Evolutionary conservation across 2,888 invertebrate genomes (phyloP).

Genomic region (Scaptomyza caliginosa): DNA sequence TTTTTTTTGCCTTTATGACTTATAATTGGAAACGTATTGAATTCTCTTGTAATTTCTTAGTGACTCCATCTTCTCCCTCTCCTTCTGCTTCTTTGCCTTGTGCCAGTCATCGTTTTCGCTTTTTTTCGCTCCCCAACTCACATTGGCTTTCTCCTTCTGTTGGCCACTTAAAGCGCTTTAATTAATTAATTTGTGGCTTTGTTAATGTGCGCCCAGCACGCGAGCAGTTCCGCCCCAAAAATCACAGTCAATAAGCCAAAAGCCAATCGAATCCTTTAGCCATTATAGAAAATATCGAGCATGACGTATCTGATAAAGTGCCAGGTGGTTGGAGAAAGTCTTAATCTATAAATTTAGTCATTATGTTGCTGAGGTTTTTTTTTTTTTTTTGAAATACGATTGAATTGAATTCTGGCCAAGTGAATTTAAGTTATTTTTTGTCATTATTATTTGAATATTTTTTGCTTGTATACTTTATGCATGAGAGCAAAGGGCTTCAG

Average conservation of each 20-base stretch:
- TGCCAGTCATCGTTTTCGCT: constrained; percentile 2
- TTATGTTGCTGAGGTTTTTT: constrained; percentile 19
- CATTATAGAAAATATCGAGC: constrained; percentile 18
- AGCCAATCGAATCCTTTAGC: constrained; percentile 57
- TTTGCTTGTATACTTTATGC: neutral
- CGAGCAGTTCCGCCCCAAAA: constrained; percentile 44
- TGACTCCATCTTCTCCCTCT: neutral
- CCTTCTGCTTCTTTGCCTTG: neutral
- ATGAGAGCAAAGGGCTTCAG: neutral
- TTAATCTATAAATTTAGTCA: constrained; percentile 46
- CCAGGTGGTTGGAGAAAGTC: neutral
- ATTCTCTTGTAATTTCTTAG: constrained; percentile 45
- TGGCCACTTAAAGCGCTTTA: constrained; percentile 64
- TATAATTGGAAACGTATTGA: constrained; percentile 49
- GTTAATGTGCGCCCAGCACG: constrained; percentile 63
- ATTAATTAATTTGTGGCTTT: constrained; percentile 74
- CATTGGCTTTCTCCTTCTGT: neutral
- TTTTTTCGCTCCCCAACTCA: neutral
- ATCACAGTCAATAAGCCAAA: constrained; percentile 43
- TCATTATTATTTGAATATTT: too few relatives aligned
- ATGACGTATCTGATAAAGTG: constrained; percentile 18
- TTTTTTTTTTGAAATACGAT: neutral
- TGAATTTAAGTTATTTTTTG: too few relatives aligned
- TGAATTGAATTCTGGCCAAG: neutral
- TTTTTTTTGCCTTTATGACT: constrained; percentile 9